These are phyloP conservation scores for Ectobius pallidus DNA, from an alignment of 2,888 invertebrate species.

Conservation along the genomic window DNA sequence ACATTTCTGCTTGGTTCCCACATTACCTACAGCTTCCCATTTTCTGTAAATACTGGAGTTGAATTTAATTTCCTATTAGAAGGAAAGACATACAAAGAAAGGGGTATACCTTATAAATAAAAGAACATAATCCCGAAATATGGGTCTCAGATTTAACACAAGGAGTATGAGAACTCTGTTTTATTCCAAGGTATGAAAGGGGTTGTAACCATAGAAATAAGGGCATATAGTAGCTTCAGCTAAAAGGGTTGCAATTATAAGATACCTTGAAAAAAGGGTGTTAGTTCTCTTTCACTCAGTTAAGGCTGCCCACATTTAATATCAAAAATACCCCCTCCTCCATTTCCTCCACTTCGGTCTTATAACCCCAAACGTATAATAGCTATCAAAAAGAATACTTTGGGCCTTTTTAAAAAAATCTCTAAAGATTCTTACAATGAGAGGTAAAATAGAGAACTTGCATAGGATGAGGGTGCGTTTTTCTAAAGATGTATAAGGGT, in stretches of 20 bases:
- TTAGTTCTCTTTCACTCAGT: conserved; percentile 7
- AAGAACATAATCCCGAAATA: conserved; percentile 35
- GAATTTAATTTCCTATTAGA: conserved; percentile 22
- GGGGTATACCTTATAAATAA: conserved; percentile 29
- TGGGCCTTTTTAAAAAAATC: conserved; percentile 26
- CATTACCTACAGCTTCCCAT: conserved; percentile 14
- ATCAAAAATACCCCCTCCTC: conserved; percentile 20
- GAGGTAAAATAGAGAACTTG: conserved; percentile 29
- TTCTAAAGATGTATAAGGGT: conserved; percentile 33
- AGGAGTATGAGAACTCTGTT: background rate
- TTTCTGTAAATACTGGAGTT: conserved; percentile 22
- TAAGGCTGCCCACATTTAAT: conserved; percentile 26
- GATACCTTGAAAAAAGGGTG: conserved; percentile 8
- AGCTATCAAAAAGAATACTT: conserved; percentile 33
- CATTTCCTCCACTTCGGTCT: background rate
- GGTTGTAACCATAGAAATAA: conserved; percentile 29
- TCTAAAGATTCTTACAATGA: conserved; percentile 39
- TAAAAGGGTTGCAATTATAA: conserved; percentile 26
- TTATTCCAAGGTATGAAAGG: conserved; percentile 1
- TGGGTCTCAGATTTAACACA: conserved; percentile 26
- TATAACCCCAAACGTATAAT: background rate
- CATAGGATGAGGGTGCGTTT: conserved; percentile 25
- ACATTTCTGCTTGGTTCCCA: conserved; percentile 3
- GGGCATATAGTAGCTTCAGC: background rate
- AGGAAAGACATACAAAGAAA: conserved; percentile 12